These are phyloP conservation scores for Fabriciana adippe DNA, from an alignment of 2,888 invertebrate genomes.

Conservation along the genomic window DNA sequence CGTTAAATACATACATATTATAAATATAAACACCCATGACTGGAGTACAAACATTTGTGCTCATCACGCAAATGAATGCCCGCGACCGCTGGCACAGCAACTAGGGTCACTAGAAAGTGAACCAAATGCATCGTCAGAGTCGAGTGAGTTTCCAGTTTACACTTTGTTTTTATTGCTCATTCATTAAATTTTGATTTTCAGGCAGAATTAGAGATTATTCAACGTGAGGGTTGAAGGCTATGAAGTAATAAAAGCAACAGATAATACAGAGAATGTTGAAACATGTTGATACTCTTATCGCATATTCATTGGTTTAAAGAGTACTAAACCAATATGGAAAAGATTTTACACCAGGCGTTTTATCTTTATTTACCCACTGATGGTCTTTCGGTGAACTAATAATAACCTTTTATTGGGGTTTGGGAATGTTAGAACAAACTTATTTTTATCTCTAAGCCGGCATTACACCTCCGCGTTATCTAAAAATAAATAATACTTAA, in stretches of 20 bases:
- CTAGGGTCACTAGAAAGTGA: too few relatives aligned
- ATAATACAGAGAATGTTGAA: slow-evolving; percentile 2
- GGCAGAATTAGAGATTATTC: too few relatives aligned
- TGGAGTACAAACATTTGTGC: too few relatives aligned
- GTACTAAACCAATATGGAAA: slow-evolving; percentile 18
- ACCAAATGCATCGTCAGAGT: too few relatives aligned
- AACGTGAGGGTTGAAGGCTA: too few relatives aligned
- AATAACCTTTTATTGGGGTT: slow-evolving; percentile 43
- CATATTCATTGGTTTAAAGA: slow-evolving; percentile 7
- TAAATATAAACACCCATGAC: too few relatives aligned
- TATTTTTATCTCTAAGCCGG: slow-evolving; percentile 41
- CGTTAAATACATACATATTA: too few relatives aligned
- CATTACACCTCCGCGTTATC: slow-evolving; percentile 38
- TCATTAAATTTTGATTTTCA: neutral
- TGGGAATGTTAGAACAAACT: slow-evolving; percentile 35
- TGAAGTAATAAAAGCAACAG: too few relatives aligned
- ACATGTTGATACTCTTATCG: slow-evolving; percentile 5
- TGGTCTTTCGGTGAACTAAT: slow-evolving; percentile 38
- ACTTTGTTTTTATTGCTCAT: neutral
- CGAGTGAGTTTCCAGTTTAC: too few relatives aligned
- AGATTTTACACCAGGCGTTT: slow-evolving; percentile 29
- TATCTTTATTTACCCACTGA: slow-evolving; percentile 36
- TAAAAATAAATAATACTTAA: slow-evolving; percentile 42
- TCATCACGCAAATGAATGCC: too few relatives aligned
- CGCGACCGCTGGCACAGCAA: too few relatives aligned